Base-by-base conservation (phyloP, 2,797 vertebrate species). In the Pygocentrus nattereri region DNA sequence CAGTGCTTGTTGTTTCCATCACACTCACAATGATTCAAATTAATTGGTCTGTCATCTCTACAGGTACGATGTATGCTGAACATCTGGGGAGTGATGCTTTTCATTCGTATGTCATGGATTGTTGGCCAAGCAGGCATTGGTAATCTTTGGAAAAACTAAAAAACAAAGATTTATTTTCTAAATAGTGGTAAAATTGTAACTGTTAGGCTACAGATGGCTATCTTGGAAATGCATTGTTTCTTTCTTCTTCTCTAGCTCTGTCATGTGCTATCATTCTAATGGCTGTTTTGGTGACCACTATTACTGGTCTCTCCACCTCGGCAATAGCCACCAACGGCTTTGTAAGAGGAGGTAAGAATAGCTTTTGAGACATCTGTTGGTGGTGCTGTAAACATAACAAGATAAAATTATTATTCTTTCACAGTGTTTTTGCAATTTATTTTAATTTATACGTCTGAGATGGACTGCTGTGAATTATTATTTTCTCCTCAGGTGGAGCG, bases 51-150 rank as follows among this genome's bases (percentile, higher is more conserved):
- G n/a, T 54, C 13, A 70, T 86, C 73, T 80, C 38, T 88, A 13
- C 88, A 96, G 98, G 89, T 99, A 80, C 96, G 98, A 90, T 99
- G 97, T 86, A 99, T 99, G 98, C 91, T 99, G 90, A 99, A 99
- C 90, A 99, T 99, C 78, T 99, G 98, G 97, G 98, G 97, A n/a
- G 98, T 99, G 90, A 99, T 99, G 97, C 97, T 99, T 27, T 99
- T 99, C 89, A 99, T 99, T 91, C 92, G 98, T 64, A 94, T 99
- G 78, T 97, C 98, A 7, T 99, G 98, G 98, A 99, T 99, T 81
- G 98, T 99, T 2, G 98, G 98, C 84, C 97, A 98, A 76, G 97
- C 98, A 85, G 98, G 98, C 68, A 99, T 99, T 80, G 98, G 98
- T 98, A 92, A 54, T 93, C 16, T 65, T 54, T 31, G 44, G 1